Evolutionary conservation across 2,888 invertebrate genomes (phyloP).

Genomic region (Hirtodrosophila alboralis): DNA sequence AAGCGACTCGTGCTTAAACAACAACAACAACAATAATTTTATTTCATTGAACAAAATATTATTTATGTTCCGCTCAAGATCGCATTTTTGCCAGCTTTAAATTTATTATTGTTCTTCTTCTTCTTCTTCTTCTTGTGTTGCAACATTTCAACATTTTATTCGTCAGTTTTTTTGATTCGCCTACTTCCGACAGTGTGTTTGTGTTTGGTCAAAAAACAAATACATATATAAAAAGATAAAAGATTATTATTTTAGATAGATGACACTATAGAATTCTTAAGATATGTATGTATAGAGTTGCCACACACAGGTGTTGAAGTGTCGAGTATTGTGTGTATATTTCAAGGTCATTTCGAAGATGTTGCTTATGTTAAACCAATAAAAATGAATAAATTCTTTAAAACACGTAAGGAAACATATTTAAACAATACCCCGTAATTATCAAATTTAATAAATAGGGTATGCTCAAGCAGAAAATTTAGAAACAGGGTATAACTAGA

Average conservation of each 20-base stretch:
- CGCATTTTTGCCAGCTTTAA: conserved; percentile 49
- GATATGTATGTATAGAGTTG: not conserved
- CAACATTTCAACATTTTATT: conserved; percentile 30
- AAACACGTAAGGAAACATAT: no score
- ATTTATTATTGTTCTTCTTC: conserved; percentile 21
- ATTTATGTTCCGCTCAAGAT: conserved; percentile 81
- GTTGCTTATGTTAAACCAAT: not conserved
- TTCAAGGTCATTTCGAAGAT: conserved; percentile 39
- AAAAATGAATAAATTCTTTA: no score
- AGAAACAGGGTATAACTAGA: no score
- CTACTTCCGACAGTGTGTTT: conserved; percentile 44
- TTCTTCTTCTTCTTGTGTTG: conserved; percentile 30
- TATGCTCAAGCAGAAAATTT: no score
- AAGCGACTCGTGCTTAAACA: conserved; percentile 64
- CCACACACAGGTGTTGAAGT: conserved; percentile 30
- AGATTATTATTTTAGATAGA: conserved; percentile 25
- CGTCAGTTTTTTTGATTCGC: conserved; percentile 21
- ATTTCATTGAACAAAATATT: conserved; percentile 81
- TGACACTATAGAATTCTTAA: conserved; percentile 14
- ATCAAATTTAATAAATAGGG: no score
- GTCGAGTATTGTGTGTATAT: not conserved
- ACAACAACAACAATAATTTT: conserved; percentile 42
- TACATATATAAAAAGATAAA: conserved; percentile 14
- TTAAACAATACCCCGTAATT: no score
- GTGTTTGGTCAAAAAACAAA: no score